Conservation (phyloP, 2,888 invertebrate genomes). For the Tipula lateralis region DNA sequence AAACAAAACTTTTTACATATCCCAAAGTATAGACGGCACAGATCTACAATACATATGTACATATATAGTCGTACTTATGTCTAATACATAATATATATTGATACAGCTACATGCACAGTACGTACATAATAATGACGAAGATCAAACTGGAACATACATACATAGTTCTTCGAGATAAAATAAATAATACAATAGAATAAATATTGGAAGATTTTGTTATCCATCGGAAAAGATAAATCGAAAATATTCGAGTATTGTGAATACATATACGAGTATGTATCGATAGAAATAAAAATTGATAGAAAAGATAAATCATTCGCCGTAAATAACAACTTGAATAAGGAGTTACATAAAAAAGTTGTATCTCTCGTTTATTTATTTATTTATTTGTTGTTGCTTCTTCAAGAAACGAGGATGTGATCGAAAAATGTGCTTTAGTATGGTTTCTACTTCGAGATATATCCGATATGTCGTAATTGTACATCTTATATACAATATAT, state of each 20-base stretch:
- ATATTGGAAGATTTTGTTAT: neutral
- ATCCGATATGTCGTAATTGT: neutral
- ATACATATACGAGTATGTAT: neutral
- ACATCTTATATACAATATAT: neutral
- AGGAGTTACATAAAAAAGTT: neutral
- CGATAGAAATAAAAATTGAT: neutral
- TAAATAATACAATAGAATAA: conserved; percentile 7
- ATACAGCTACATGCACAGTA: neutral
- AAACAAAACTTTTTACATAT: neutral
- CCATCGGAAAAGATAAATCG: neutral
- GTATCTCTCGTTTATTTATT: neutral
- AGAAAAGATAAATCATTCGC: conserved; percentile 4
- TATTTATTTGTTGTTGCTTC: neutral
- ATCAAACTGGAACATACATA: conserved; percentile 7
- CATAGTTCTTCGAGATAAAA: neutral
- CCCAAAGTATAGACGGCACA: neutral
- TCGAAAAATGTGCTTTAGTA: neutral
- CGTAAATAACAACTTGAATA: neutral
- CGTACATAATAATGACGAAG: neutral
- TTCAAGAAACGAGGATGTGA: neutral
- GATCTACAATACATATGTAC: neutral
- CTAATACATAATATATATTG: neutral
- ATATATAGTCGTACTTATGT: neutral
- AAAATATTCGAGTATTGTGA: neutral
- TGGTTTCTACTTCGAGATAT: neutral